These are phyloP conservation scores for Antennarius maculatus DNA, from an alignment of 2,797 vertebrate species.

Conservation along the genomic window DNA sequence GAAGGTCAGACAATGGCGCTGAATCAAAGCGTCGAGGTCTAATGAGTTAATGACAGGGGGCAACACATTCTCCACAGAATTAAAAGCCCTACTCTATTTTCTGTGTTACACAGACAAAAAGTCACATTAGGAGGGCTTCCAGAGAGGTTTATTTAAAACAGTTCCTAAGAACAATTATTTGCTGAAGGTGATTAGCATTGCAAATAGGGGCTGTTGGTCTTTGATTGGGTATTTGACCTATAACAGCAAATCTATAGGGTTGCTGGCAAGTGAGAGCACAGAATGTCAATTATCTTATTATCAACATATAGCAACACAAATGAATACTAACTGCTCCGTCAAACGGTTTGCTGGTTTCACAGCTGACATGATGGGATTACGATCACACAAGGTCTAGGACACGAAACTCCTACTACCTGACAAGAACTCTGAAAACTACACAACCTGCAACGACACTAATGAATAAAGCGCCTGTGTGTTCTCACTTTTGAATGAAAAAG, in stretches of 20 bases:
- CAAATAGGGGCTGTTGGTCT: slow-evolving; percentile 78
- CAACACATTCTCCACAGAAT: slow-evolving; percentile 66
- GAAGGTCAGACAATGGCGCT: slow-evolving; percentile 71
- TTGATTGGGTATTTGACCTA: slow-evolving; percentile 81
- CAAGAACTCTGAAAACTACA: slow-evolving; percentile 30
- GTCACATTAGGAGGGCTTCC: slow-evolving; percentile 68
- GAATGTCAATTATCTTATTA: slow-evolving; percentile 83
- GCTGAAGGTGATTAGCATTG: slow-evolving; percentile 79
- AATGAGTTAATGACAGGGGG: slow-evolving; percentile 78
- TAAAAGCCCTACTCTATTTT: slow-evolving; percentile 70
- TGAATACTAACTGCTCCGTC: slow-evolving; percentile 74
- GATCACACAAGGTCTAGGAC: slow-evolving; percentile 62
- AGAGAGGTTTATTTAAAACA: slow-evolving; percentile 73
- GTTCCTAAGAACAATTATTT: slow-evolving; percentile 80
- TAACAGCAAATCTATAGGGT: slow-evolving; percentile 74
- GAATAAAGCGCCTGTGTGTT: slow-evolving; percentile 28
- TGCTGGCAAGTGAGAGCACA: slow-evolving; percentile 54
- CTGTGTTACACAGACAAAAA: slow-evolving; percentile 75
- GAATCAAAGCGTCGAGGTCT: slow-evolving; percentile 64
- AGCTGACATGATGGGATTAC: slow-evolving; percentile 69
- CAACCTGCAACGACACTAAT: slow-evolving; percentile 6
- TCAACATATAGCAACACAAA: slow-evolving; percentile 62
- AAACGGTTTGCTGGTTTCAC: slow-evolving; percentile 59
- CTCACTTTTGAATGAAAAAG: slow-evolving; percentile 47
- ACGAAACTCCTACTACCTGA: slow-evolving; percentile 36